A percentile compares a stretch with the other conserved stretches of the same genome.
Conservation (phyloP, 2,888 invertebrate species). For the Aphodius granarius region DNA sequence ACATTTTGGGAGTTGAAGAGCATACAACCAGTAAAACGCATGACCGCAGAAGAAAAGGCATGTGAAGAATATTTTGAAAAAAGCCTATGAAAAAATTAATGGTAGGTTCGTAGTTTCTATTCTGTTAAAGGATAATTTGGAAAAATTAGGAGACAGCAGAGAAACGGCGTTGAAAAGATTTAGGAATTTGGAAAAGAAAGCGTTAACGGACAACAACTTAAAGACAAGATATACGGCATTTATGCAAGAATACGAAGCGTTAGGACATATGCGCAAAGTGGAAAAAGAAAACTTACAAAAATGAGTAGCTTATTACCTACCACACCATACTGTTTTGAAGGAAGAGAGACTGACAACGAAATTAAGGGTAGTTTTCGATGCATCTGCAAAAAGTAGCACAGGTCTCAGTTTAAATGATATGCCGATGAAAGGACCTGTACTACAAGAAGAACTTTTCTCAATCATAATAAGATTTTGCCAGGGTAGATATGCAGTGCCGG, state of each 20-base stretch:
- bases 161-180: constrained; percentile 11
- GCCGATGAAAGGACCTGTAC: background rate
- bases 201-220: background rate
- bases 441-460: constrained; percentile 2
- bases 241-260: constrained; percentile 6
- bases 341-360: background rate
- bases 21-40: background rate
- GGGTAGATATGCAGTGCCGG: background rate
- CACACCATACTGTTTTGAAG: constrained; percentile 4
- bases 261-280: background rate
- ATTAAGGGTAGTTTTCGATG: constrained; percentile 9
- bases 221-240: background rate
- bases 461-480: constrained; percentile 4
- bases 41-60: constrained; percentile 3
- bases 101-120: constrained; percentile 9
- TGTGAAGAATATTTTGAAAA: constrained; percentile 7
- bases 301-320: background rate
- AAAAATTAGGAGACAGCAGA: background rate
- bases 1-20: constrained; percentile 20
- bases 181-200: constrained; percentile 10
- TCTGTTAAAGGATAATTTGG: constrained; percentile 3
- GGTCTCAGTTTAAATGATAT: constrained; percentile 1
- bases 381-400: background rate
- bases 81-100: background rate
- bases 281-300: background rate